Percentiles rank a stretch among this genome's conserved stretches.
These are phyloP conservation scores for Laspeyria flexula DNA, from an alignment of 2,888 invertebrate species.

Conservation along the genomic window DNA sequence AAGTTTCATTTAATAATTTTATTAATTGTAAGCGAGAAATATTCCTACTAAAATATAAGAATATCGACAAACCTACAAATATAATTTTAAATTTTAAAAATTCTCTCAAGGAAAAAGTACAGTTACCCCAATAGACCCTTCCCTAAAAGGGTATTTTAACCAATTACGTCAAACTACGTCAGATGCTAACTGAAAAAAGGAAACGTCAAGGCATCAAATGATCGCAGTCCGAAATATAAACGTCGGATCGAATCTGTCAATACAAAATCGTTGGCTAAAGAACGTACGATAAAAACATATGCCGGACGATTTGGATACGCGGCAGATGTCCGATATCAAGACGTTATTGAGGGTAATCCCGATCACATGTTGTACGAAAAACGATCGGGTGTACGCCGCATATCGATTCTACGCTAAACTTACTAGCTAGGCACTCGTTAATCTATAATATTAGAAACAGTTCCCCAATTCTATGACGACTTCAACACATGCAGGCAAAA, in stretches of 20 bases:
- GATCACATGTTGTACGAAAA: slow-evolving; percentile 69
- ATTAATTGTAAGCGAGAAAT: too few relatives aligned
- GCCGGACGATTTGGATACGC: slow-evolving; percentile 59
- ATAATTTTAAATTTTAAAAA: too few relatives aligned
- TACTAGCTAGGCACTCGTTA: slow-evolving; percentile 50
- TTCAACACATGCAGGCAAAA: slow-evolving; percentile 1
- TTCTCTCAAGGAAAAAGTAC: too few relatives aligned
- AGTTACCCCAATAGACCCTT: too few relatives aligned
- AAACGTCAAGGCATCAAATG: slow-evolving; percentile 12
- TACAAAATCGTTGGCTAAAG: slow-evolving; percentile 65
- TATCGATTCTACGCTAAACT: slow-evolving; percentile 41
- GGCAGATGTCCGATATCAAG: slow-evolving; percentile 80
- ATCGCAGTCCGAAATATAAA: slow-evolving; percentile 46
- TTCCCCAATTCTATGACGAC: slow-evolving; percentile 51
- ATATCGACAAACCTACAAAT: too few relatives aligned
- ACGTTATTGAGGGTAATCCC: slow-evolving; percentile 79
- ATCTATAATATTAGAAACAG: slow-evolving; percentile 53
- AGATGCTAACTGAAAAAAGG: slow-evolving; percentile 27
- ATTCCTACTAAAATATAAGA: too few relatives aligned
- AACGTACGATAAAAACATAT: slow-evolving; percentile 71
- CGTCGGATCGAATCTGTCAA: slow-evolving; percentile 55
- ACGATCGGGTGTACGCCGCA: slow-evolving; percentile 56
- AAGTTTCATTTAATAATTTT: too few relatives aligned
- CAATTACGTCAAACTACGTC: slow-evolving; percentile 16
- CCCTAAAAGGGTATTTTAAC: neutral